A percentile compares a stretch with the other conserved stretches of the same genome.
These are phyloP conservation scores for Mactra quadrangularis DNA, from an alignment of 1,140 invertebrate species.

Conservation along the genomic window DNA sequence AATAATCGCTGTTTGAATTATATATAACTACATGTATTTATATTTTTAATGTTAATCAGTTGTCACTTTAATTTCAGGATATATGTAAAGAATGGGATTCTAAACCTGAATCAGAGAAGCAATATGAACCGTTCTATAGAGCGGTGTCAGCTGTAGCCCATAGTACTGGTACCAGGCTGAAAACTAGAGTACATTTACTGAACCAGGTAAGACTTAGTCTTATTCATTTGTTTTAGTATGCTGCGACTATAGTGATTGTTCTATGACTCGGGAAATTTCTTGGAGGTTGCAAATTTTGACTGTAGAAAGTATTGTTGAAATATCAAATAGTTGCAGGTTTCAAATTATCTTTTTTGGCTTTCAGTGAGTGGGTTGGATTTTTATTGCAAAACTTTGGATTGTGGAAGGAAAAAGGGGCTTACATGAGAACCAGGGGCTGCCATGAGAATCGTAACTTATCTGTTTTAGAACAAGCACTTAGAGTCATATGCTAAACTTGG, in stretches of 20 bases:
- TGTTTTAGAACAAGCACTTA: too few relatives aligned
- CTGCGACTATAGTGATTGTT: neutral
- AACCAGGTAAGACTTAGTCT: conserved; percentile 74
- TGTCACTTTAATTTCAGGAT: conserved; percentile 68
- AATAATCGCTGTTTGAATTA: too few relatives aligned
- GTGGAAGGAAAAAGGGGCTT: too few relatives aligned
- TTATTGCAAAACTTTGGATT: too few relatives aligned
- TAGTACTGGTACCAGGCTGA: conserved; percentile 80
- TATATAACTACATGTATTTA: too few relatives aligned
- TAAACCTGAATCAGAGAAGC: conserved; percentile 75
- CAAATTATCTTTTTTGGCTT: neutral
- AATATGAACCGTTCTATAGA: conserved; percentile 79
- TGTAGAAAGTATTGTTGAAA: neutral
- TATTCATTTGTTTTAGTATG: neutral
- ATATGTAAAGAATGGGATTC: conserved; percentile 81
- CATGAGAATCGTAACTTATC: too few relatives aligned
- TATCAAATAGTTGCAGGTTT: neutral
- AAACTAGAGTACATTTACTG: conserved; percentile 78
- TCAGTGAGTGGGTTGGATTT: neutral
- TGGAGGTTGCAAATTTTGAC: neutral
- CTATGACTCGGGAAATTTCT: neutral
- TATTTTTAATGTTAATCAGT: too few relatives aligned
- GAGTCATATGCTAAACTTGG: too few relatives aligned
- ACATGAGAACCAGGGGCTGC: too few relatives aligned
- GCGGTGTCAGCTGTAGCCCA: conserved; percentile 80